Base-by-base conservation (phyloP, 2,113 vertebrate species). In the Ceyx cyanopectus region DNA sequence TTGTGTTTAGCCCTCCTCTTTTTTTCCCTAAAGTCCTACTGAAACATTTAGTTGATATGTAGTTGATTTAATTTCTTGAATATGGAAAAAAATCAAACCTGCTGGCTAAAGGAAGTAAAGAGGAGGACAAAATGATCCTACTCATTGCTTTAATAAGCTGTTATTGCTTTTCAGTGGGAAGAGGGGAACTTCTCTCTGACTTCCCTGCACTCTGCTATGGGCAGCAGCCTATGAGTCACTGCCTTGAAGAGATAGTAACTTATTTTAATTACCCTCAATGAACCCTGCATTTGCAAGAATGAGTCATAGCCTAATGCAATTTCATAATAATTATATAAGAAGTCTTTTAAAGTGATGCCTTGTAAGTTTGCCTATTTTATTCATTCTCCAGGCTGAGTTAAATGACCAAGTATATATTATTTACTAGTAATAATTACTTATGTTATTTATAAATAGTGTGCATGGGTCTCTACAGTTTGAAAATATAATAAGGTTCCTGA, bases 271-370 rank as follows among this genome's bases (percentile, higher is more conserved):
- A 96, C 68, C 82, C 68, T 89, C 89, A 81, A 70, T 77, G 90
- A 97, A 95, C 88, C 85, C 92, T 95, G 76, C 96, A 89, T 94
- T 95, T 96, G 80, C 94, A 96, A 95, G 81, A 77, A 88, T 97
- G 97, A 98, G 77, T 97, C 97, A 97, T 14, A 85, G 65, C 48
- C 50, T 93, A 96, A 95, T 96, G 94, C 3, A 60, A 94, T 97
- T 97, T 97, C 95, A 96, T 96, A 94, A 93, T n/a, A 80, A 85
- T 90, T 96, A 90, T 87, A 89, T 93, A 32, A 32, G 32, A 32
- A 6, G 85, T 73, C 72, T 91, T 94, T 95, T 88, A 73, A 94
- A 92, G 79, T 72, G 85, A 81, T 90, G 90, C 61, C 76, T 84
- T 87, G 68, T 85, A 95, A 78, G 93, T 96, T 94, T 85, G 74